These are phyloP conservation scores for Pitta sordida DNA, from an alignment of 2,113 vertebrate species.

Conservation along the genomic window DNA sequence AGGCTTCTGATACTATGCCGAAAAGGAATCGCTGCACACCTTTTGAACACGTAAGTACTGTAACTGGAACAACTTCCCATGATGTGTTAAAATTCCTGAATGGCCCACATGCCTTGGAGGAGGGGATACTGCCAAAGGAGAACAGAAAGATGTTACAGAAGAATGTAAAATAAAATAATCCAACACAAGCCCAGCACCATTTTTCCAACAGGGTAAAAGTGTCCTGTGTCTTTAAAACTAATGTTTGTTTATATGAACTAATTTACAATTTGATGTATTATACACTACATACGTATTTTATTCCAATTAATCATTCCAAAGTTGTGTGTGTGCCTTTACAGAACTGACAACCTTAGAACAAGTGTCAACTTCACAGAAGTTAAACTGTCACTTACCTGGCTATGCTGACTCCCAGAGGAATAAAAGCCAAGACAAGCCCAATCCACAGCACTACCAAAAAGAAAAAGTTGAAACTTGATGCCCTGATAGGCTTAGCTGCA, in stretches of 20 bases:
- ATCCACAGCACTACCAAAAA: constrained; percentile 89
- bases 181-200: background rate
- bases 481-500: constrained; percentile 83
- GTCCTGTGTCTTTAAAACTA: background rate
- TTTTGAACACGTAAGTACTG: constrained; percentile 68
- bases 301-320: background rate
- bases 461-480: constrained; percentile 93
- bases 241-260: background rate
- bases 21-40: constrained; percentile 66
- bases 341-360: background rate
- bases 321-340: background rate
- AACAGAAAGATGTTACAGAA: background rate
- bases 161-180: background rate
- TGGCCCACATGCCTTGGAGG: constrained; percentile 89
- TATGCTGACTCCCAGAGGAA: constrained; percentile 85
- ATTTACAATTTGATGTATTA: background rate
- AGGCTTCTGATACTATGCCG: constrained; percentile 84
- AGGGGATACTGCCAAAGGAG: constrained; percentile 76
- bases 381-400: constrained; percentile 77
- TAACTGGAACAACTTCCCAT: constrained; percentile 80
- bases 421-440: constrained; percentile 82
- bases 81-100: constrained; percentile 84
- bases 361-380: background rate
- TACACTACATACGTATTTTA: background rate
- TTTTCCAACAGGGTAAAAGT: background rate